phyloP scores from a whole-genome alignment of 2,888 invertebrate species.

The Psylliodes chrysocephalus region DNA sequence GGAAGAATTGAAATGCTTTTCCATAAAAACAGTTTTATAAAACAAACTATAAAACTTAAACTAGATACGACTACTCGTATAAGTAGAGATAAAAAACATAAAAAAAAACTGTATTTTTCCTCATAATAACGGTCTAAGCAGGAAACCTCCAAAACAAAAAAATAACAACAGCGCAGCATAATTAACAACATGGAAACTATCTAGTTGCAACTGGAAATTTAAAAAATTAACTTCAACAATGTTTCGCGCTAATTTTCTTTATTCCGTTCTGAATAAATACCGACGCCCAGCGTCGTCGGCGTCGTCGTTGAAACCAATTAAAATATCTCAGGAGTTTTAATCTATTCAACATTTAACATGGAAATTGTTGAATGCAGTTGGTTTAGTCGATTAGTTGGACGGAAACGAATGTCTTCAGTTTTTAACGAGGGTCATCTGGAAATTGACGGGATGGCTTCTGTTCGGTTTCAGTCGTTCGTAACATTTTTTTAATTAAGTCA shows the following conservation, averaged over 20 bases:
- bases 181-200: background rate
- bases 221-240: conserved; percentile 8
- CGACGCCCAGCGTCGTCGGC: background rate
- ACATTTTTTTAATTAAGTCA: too few species aligned
- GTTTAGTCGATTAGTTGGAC: conserved; percentile 3
- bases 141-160: background rate
- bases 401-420: background rate
- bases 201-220: background rate
- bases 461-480: too few species aligned
- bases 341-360: conserved; percentile 12
- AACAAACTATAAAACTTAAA: too few species aligned
- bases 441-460: too few species aligned
- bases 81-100: too few species aligned
- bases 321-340: conserved; percentile 14
- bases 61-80: too few species aligned
- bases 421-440: background rate
- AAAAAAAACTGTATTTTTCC: too few species aligned
- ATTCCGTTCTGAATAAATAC: background rate
- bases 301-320: conserved; percentile 1
- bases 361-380: conserved; percentile 12
- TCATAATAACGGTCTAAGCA: too few species aligned
- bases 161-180: background rate
- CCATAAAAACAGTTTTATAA: too few species aligned
- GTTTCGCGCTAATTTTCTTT: conserved; percentile 16
- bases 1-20: too few species aligned